Base-by-base conservation (phyloP, 2,888 invertebrate genomes). In the Rhopalosiphum nymphaeae region DNA sequence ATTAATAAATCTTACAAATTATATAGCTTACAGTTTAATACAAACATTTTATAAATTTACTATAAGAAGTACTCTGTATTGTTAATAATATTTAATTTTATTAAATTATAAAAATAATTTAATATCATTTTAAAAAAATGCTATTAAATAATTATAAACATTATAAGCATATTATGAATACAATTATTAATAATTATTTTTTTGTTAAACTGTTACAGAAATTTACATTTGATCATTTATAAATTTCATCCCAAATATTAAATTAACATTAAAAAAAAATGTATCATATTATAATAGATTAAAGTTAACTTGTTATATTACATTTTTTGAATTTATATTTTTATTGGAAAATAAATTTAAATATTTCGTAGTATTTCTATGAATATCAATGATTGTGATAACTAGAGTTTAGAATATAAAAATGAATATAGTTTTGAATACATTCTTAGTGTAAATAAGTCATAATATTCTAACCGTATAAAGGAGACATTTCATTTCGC, bases 371-470 rank as follows among this genome's bases (percentile, higher is more conserved):
- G 16, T 7, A 67, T 67, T 78, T 78, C 78, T 21, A 78, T 78
- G 36, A 78, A 78, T 36, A 78, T 78, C 78, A 78, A 78, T 78
- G 78, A 78, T 78, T 78, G 36, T 36, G 21, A 36, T 78, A 78
- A 36, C 78, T 36, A 78, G 36, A 78, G 7, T 36, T 78, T 36
- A 78, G 36, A 78, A 16, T 78, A 36, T 78, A 78, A 78, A 21
- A 85, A 44, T 44, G 44, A 85, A 85, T 29, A 44, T 85, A 44
- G 26, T 85, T 85, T 85, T 44, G 85, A 85, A 85, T 85, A 85
- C 44, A 85, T 85, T 42, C 10, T 5, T 26, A 26, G 85, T 85
- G 26, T 44, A 85, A 85, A 85, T 85, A 85, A 3, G 26, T 10
- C 26, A 85, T 44, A 26, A 42, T 36, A 56, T 44, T 53, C 16